Evolutionary conservation across 2,888 invertebrate genomes (phyloP).

Genomic region (Cyrtodaria siliqua): DNA sequence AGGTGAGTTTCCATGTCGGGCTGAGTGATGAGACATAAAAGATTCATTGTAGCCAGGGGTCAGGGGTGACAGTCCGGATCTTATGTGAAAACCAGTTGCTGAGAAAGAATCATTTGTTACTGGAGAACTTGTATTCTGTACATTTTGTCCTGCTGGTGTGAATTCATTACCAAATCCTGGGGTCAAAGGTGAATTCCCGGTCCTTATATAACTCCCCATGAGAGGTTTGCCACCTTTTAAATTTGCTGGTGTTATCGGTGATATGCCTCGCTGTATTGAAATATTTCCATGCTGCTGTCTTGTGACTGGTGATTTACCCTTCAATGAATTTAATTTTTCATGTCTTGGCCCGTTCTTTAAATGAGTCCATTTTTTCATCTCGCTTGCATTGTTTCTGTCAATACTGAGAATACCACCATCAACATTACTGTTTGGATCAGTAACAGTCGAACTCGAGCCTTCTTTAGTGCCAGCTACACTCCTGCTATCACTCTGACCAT

Average conservation of each 20-base stretch:
- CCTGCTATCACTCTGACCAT: background rate
- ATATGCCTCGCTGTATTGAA: background rate
- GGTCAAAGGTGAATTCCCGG: background rate
- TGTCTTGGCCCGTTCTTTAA: background rate
- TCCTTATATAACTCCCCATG: background rate
- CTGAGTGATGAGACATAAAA: background rate
- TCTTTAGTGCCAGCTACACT: no score
- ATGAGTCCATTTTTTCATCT: background rate
- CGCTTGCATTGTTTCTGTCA: background rate
- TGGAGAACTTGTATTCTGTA: conserved; percentile 10
- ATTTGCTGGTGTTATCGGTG: conserved; percentile 5
- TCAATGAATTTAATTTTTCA: background rate
- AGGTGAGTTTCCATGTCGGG: conserved; percentile 5
- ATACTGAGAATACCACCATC: background rate
- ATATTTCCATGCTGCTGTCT: background rate
- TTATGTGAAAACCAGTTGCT: conserved; percentile 7
- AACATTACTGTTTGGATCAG: background rate
- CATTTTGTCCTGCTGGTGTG: background rate
- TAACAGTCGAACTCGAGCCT: no score
- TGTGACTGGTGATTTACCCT: background rate
- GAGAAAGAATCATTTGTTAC: background rate
- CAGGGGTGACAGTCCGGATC: conserved; percentile 21
- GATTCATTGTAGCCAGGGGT: conserved; percentile 14
- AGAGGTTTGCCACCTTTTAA: background rate
- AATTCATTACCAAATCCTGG: background rate